Evolutionary conservation across 2,888 invertebrate genomes (phyloP), one percentile per base, ranked within the genome.

Genomic region (Rambutsinella grinnellia): DNA sequence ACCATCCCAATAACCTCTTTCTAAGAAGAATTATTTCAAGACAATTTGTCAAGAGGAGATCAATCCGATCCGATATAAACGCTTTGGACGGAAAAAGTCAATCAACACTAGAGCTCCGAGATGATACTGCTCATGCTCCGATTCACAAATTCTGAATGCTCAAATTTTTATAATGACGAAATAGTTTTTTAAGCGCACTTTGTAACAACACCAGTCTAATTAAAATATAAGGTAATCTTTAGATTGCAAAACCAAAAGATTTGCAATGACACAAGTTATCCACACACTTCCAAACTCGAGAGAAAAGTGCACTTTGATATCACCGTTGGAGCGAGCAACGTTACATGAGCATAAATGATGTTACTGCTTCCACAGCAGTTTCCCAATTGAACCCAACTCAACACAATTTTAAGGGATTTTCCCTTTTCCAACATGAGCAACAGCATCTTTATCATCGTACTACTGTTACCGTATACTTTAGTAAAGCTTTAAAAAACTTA

Each of bases 291-390:
- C 36, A 5, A 36, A 36, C 36, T 36, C 36, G 13, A 36, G 36
- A 36, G 36, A 36, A 36, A 36, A 36, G 36, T 36, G 36, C 36
- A 36, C 36, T 36, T 36, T 36, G 6, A 36, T 13, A 36, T 36
- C 36, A 36, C 36, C 36, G 36, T 36, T 13, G 13, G 36, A 36
- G 36, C 36, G 13, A 36, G 36, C 36, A 36, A 5, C 6, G 6
- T 36, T 36, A 36, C 36, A 36, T 13, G 13, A 5, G 36, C 36
- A 36, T 36, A 13, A n/a, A 21, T 13, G 67, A 62, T 75, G 67
- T 75, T 75, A 47, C 75, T 67, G 62, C 67, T 53, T 67, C 75
- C 60, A 75, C 75, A 68, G 68, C 75, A 67, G 47, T 67, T 68
- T 75, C 54, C 66, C 67, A 68, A 75, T 58, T 75, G 75, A 75